phyloP scores from a whole-genome alignment of 2,888 invertebrate species.

The Hesperia comma region DNA sequence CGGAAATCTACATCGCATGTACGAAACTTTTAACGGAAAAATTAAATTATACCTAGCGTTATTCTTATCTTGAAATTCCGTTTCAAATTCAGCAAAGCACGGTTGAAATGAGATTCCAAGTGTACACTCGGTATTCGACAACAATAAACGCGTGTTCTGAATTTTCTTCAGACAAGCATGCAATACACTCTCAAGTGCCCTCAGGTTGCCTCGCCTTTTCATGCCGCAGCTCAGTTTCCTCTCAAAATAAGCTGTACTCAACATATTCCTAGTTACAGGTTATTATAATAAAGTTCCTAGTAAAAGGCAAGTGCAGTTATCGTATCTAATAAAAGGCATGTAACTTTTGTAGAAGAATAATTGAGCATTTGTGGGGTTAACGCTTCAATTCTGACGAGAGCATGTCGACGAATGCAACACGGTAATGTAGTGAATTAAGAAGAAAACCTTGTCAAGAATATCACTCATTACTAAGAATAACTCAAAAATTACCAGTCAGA shows the following conservation, averaged over 20 bases:
- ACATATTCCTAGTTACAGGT: background rate
- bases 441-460: too few species aligned
- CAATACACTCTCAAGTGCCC: conserved; percentile 13
- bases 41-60: background rate
- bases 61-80: conserved; percentile 5
- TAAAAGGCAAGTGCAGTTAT: too few species aligned
- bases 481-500: too few species aligned
- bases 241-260: conserved; percentile 3
- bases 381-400: too few species aligned
- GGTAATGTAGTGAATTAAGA: too few species aligned
- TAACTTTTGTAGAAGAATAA: too few species aligned
- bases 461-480: too few species aligned
- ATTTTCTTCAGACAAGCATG: conserved; percentile 12
- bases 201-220: conserved; percentile 9
- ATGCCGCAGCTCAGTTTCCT: background rate
- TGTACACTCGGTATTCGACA: conserved; percentile 7
- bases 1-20: background rate
- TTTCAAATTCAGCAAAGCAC: background rate
- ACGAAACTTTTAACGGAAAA: background rate
- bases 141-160: conserved; percentile 11
- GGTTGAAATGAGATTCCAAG: conserved; percentile 5
- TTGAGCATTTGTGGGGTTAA: too few species aligned
- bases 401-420: too few species aligned
- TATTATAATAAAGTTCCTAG: background rate
- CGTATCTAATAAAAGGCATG: too few species aligned